Evolutionary conservation across 1,140 invertebrate genomes (phyloP).

Genomic region (Drosophila equinoxialis): DNA sequence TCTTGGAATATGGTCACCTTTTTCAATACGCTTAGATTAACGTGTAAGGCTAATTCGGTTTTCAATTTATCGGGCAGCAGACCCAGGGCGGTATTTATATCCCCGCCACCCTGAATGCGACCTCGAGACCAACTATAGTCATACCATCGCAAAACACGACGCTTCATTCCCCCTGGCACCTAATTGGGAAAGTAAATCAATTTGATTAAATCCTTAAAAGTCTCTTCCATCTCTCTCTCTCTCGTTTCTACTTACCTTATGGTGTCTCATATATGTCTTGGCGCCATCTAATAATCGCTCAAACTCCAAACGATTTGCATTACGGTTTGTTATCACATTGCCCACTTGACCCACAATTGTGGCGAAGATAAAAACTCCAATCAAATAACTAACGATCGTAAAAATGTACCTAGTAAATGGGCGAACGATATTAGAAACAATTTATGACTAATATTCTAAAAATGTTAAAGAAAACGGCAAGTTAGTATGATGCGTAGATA

Average conservation of each 20-base stretch:
- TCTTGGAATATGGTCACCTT: slow-evolving; percentile 94
- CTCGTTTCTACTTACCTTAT: slow-evolving; percentile 87
- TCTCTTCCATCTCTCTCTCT: too few species aligned
- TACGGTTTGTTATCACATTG: slow-evolving; percentile 98
- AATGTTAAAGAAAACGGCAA: too few species aligned
- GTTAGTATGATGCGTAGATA: too few species aligned
- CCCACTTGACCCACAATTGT: slow-evolving; percentile 99
- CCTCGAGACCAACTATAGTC: slow-evolving; percentile 98
- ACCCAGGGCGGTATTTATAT: slow-evolving; percentile 96
- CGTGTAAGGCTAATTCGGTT: slow-evolving; percentile 97
- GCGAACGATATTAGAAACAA: too few species aligned
- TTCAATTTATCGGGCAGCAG: slow-evolving; percentile 97
- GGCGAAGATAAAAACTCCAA: slow-evolving; percentile 99
- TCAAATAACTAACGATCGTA: slow-evolving; percentile 97
- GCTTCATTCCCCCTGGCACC: slow-evolving; percentile 97
- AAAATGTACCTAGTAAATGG: slow-evolving; percentile 92
- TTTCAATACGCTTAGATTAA: slow-evolving; percentile 97
- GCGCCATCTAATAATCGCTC: slow-evolving; percentile 96
- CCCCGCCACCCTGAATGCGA: slow-evolving; percentile 96
- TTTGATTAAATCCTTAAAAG: too few species aligned
- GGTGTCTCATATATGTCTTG: slow-evolving; percentile 98
- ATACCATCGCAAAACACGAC: slow-evolving; percentile 97
- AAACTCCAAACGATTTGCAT: slow-evolving; percentile 98
- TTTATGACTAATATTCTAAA: too few species aligned
- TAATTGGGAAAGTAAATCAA: slow-evolving; percentile 42